A percentile compares a stretch with the other conserved stretches of the same genome.
Evolutionary conservation across 2,888 invertebrate species (phyloP).

Genomic region (Caenorhabditis zanzibari): DNA sequence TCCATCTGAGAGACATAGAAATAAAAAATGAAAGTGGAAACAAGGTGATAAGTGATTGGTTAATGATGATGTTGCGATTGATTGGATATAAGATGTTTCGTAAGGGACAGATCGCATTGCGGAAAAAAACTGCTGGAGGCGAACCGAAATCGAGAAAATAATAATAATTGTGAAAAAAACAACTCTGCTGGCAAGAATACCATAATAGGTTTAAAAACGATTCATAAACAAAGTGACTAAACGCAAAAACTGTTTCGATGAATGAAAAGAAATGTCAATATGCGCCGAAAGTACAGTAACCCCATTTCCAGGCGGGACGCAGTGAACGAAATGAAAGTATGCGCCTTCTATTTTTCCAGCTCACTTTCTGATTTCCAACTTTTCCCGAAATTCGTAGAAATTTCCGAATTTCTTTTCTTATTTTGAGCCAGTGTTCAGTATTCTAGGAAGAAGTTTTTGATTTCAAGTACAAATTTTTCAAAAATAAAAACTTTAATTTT

Average conservation of each 20-base stretch:
- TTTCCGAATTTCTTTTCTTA: not conserved
- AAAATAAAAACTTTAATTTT: too few relatives aligned
- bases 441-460: not conserved
- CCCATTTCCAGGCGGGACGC: not conserved
- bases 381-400: too few relatives aligned
- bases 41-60: slow-evolving; percentile 50
- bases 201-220: too few relatives aligned
- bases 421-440: too few relatives aligned
- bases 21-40: slow-evolving; percentile 50
- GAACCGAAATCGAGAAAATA: too few relatives aligned
- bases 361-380: not conserved
- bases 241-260: not conserved
- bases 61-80: slow-evolving; percentile 39
- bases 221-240: too few relatives aligned
- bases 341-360: slow-evolving; percentile 15
- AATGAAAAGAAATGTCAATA: not conserved
- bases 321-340: not conserved
- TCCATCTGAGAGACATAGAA: slow-evolving; percentile 55
- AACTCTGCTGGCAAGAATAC: too few relatives aligned
- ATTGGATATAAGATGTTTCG: slow-evolving; percentile 31
- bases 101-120: not conserved
- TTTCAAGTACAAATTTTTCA: not conserved
- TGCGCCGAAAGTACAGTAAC: slow-evolving; percentile 1
- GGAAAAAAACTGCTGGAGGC: too few relatives aligned
- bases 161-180: too few relatives aligned